Evolutionary conservation across 2,797 vertebrate species (phyloP).

Genomic region (Pseudochromis fuscus): DNA sequence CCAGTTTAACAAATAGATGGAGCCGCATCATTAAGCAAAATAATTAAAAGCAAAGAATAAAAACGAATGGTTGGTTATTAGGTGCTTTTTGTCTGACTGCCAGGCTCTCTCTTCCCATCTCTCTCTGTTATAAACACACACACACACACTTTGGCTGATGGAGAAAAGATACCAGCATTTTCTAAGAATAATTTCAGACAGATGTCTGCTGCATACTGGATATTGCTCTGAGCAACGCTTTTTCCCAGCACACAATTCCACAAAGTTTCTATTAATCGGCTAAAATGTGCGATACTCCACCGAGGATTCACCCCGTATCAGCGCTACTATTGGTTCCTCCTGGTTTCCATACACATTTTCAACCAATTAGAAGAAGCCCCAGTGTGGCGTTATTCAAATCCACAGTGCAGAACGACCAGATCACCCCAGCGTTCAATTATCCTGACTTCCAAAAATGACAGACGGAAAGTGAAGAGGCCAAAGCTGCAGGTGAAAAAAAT

Average conservation of each 20-base stretch:
- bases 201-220: slow-evolving; percentile 31
- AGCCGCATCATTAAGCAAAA: slow-evolving; percentile 1
- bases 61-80: slow-evolving; percentile 26
- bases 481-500: slow-evolving; percentile 22
- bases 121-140: slow-evolving; percentile 18
- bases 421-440: slow-evolving; percentile 38
- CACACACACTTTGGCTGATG: slow-evolving; percentile 13
- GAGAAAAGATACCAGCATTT: slow-evolving; percentile 31
- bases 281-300: slow-evolving; percentile 43
- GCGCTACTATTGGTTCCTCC: slow-evolving; percentile 47
- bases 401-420: slow-evolving; percentile 27
- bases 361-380: slow-evolving; percentile 54
- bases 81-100: slow-evolving; percentile 29
- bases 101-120: slow-evolving; percentile 20
- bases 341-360: slow-evolving; percentile 39
- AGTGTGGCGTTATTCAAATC: slow-evolving; percentile 51
- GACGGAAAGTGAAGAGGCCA: slow-evolving; percentile 18
- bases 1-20: slow-evolving; percentile 4
- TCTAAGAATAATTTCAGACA: slow-evolving; percentile 31
- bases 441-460: slow-evolving; percentile 36
- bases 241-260: slow-evolving; percentile 34
- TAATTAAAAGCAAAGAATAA: slow-evolving; percentile 22
- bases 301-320: slow-evolving; percentile 30
- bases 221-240: slow-evolving; percentile 21
- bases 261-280: slow-evolving; percentile 50